Conservation (phyloP, 2,113 vertebrate species). For the Vicugna pacos region DNA sequence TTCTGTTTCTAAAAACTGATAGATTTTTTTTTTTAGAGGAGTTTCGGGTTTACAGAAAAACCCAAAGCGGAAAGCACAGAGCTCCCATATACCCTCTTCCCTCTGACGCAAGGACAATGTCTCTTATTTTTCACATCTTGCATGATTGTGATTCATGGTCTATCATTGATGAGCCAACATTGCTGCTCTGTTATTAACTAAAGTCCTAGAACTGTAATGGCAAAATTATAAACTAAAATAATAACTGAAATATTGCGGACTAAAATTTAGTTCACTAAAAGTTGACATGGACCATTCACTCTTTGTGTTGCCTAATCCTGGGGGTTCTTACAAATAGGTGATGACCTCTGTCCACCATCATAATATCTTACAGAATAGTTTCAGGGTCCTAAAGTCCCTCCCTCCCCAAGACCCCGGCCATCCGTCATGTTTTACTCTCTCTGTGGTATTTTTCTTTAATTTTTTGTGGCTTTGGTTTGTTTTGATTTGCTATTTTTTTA, state of each 20-base stretch:
- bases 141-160: fast-evolving
- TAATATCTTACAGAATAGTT: neutral
- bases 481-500: too few species aligned
- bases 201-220: too few species aligned
- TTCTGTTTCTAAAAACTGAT: neutral
- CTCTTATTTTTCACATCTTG: too few species aligned
- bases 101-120: fast-evolving
- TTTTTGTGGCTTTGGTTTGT: too few species aligned
- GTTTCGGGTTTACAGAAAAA: neutral
- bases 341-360: fast-evolving
- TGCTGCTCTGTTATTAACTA: neutral
- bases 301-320: neutral
- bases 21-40: neutral
- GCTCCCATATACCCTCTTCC: fast-evolving
- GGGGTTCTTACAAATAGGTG: neutral
- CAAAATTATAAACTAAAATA: too few species aligned
- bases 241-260: too few species aligned
- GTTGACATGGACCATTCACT: too few species aligned
- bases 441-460: too few species aligned
- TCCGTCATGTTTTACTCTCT: neutral
- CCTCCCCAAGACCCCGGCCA: neutral
- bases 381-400: too few species aligned
- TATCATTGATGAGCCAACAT: fast-evolving
- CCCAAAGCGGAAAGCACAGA: too few species aligned
- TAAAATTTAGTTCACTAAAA: too few species aligned